These are phyloP conservation scores for Danionella dracula DNA, from an alignment of 2,797 vertebrate genomes.

Conservation along the genomic window DNA sequence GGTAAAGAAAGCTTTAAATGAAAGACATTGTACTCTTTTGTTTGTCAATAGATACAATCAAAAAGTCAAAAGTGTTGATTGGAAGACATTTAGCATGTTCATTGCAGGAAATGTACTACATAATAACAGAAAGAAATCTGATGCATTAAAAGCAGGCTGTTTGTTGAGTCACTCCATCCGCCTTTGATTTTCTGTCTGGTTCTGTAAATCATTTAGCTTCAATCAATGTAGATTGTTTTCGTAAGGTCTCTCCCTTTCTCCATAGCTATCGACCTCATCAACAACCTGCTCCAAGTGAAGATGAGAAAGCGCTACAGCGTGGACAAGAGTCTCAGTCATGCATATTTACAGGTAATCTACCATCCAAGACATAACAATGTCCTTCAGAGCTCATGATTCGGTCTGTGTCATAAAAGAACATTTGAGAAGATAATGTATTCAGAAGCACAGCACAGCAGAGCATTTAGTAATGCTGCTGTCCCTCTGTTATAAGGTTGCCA, in stretches of 20 bases:
- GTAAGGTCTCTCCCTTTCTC: constrained; percentile 34
- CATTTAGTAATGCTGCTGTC: no score
- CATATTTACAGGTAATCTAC: constrained; percentile 79
- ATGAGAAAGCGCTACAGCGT: constrained; percentile 93
- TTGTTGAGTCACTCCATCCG: not conserved
- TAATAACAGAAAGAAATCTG: not conserved
- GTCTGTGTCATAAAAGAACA: no score
- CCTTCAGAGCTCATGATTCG: no score
- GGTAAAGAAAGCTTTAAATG: constrained; percentile 58
- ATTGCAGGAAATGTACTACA: not conserved
- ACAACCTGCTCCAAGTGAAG: constrained; percentile 89
- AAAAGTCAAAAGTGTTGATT: not conserved
- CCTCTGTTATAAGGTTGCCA: no score
- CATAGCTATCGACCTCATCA: constrained; percentile 85
- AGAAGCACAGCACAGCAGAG: no score
- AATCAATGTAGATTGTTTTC: not conserved
- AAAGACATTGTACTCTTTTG: not conserved
- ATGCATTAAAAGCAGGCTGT: constrained; percentile 23
- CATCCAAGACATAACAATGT: no score
- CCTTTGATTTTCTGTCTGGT: constrained; percentile 24
- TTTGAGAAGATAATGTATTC: no score
- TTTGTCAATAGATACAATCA: not conserved
- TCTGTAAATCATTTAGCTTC: constrained; percentile 13
- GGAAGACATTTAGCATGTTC: not conserved
- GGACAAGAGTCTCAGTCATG: constrained; percentile 87